phyloP scores from a whole-genome alignment of 1,140 invertebrate species.

The Hypothenemus hampei region DNA sequence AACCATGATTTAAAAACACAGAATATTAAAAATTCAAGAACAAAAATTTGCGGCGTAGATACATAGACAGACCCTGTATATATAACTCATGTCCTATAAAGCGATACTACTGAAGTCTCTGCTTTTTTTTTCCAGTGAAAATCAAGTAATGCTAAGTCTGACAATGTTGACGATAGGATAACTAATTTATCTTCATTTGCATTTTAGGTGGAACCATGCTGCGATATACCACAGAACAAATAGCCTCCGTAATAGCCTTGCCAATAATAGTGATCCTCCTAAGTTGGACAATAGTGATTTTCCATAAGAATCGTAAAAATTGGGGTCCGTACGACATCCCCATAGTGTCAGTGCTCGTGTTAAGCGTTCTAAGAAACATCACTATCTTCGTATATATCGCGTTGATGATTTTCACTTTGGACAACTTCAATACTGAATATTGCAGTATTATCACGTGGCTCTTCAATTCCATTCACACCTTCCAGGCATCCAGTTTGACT shows the following conservation, averaged over 20 bases:
- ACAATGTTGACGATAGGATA: too few species aligned
- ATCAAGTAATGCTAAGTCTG: too few species aligned
- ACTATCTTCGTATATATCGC: constrained; percentile 46
- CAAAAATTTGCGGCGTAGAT: too few species aligned
- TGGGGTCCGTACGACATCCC: constrained; percentile 53
- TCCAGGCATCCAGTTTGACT: constrained; percentile 52
- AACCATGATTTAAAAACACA: too few species aligned
- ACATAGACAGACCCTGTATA: too few species aligned
- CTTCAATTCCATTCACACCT: constrained; percentile 50
- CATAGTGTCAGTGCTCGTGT: constrained; percentile 45
- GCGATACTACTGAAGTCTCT: too few species aligned
- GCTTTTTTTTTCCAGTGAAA: too few species aligned
- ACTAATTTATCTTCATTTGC: not conserved
- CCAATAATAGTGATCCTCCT: constrained; percentile 45
- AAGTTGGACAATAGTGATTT: constrained; percentile 44
- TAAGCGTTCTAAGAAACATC: constrained; percentile 46
- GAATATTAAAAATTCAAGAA: too few species aligned
- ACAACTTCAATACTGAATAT: constrained; percentile 36
- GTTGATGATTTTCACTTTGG: constrained; percentile 32
- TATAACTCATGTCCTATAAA: too few species aligned
- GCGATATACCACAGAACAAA: constrained; percentile 39
- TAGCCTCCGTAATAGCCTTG: constrained; percentile 44
- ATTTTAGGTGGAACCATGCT: constrained; percentile 32
- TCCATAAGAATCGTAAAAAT: constrained; percentile 47
- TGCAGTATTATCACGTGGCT: constrained; percentile 50